phyloP scores from a whole-genome alignment of 2,113 vertebrate species.

The Syrmaticus mikado region DNA sequence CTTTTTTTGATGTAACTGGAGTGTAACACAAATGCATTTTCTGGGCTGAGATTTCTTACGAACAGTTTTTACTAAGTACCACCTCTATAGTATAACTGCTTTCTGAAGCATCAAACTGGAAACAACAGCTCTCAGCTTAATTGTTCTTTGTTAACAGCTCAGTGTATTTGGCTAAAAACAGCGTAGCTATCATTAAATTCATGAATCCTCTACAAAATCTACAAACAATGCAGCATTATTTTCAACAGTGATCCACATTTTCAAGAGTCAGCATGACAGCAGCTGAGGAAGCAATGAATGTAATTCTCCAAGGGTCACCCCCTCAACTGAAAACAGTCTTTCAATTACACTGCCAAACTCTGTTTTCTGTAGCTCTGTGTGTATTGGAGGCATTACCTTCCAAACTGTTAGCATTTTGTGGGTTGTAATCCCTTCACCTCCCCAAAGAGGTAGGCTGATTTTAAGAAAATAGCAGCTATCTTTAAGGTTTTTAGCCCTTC shows the following conservation, averaged over 20 bases:
- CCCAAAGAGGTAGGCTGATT: neutral
- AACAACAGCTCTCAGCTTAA: neutral
- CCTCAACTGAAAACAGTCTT: neutral
- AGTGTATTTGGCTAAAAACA: neutral
- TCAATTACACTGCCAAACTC: neutral
- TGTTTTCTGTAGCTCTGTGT: neutral
- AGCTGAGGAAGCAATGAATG: neutral
- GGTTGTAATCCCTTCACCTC: neutral
- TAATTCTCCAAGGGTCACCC: neutral
- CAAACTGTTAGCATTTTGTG: neutral
- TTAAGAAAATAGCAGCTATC: neutral
- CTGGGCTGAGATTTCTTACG: neutral
- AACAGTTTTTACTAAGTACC: neutral
- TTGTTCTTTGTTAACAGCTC: neutral
- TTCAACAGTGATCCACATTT: neutral
- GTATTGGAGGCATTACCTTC: neutral
- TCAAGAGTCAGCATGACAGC: neutral
- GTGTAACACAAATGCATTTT: neutral
- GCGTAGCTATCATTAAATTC: neutral
- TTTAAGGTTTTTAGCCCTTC: neutral
- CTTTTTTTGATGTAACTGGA: neutral
- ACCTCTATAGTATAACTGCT: neutral
- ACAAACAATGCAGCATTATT: neutral
- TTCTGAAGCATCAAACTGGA: neutral
- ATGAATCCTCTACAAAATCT: neutral